Evolutionary conservation across 2,888 invertebrate species (phyloP).

Genomic region (Philopedon plagiatum): DNA sequence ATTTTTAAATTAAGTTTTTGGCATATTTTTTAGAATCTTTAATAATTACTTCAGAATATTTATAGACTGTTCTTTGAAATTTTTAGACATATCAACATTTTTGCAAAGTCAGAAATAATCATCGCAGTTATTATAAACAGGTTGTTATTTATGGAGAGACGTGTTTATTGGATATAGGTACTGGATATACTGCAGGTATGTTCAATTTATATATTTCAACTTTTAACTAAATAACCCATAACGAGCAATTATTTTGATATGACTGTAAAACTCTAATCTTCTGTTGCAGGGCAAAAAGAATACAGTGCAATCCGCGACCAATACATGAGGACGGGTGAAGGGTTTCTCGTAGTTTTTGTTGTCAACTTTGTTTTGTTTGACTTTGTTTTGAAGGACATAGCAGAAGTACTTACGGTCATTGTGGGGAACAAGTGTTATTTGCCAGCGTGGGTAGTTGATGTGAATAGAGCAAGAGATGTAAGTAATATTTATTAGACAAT

Average conservation of each 20-base stretch:
- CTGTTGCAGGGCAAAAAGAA: constrained; percentile 87
- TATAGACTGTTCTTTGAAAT: no score
- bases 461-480: constrained; percentile 93
- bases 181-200: constrained; percentile 93
- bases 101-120: no score
- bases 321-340: constrained; percentile 99
- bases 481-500: constrained; percentile 56
- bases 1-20: no score
- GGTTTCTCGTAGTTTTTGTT: constrained; percentile 98
- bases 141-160: constrained; percentile 95
- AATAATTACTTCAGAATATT: no score
- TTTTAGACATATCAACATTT: no score
- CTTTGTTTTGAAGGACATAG: constrained; percentile 98
- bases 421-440: constrained; percentile 99
- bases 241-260: no score
- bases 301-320: constrained; percentile 99
- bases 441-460: constrained; percentile 95
- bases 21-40: no score
- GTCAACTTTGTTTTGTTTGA: constrained; percentile 99
- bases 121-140: no score
- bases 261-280: no score
- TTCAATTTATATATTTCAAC: no score
- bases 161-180: constrained; percentile 97
- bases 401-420: constrained; percentile 99
- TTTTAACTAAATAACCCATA: no score